Evolutionary conservation across 2,113 vertebrate species (phyloP).

Genomic region (Caranx ignobilis): DNA sequence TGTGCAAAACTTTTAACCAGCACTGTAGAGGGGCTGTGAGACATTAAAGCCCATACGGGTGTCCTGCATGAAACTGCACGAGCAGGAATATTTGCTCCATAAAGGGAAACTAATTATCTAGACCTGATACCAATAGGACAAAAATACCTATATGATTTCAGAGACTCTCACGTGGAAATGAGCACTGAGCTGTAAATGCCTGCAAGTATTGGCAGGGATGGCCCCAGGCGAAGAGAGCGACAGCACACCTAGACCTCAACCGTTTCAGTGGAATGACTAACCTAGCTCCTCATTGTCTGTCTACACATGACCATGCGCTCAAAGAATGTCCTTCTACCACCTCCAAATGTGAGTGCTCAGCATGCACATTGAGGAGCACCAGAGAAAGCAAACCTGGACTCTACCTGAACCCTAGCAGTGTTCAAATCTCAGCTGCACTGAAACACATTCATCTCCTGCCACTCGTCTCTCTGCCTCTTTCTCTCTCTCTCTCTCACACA

Average conservation of each 20-base stretch:
- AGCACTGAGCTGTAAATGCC: slow-evolving; percentile 44
- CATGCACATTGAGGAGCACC: slow-evolving; percentile 26
- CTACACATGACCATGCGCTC: slow-evolving; percentile 53
- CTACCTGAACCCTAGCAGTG: slow-evolving; percentile 47
- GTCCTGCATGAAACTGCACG: slow-evolving; percentile 5
- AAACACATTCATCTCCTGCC: slow-evolving; percentile 50
- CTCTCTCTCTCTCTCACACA: background rate
- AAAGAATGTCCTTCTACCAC: slow-evolving; percentile 57
- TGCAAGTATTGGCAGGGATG: slow-evolving; percentile 64
- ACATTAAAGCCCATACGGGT: background rate
- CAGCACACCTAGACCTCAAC: slow-evolving; percentile 60
- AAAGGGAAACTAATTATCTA: background rate
- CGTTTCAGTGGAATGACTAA: slow-evolving; percentile 53
- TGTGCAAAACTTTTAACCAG: no score
- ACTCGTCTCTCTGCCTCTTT: background rate
- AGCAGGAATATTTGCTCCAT: background rate
- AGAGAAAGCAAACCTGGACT: slow-evolving; percentile 38
- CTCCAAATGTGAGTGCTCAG: slow-evolving; percentile 34
- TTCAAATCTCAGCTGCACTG: slow-evolving; percentile 32
- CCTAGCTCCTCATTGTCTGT: slow-evolving; percentile 44
- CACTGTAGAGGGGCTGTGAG: background rate
- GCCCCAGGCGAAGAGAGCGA: slow-evolving; percentile 44
- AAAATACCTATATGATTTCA: slow-evolving; percentile 1
- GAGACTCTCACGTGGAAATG: slow-evolving; percentile 22
- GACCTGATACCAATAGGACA: background rate